Conservation (phyloP, 2,113 vertebrate species). For the Lagenorhynchus albirostris region DNA sequence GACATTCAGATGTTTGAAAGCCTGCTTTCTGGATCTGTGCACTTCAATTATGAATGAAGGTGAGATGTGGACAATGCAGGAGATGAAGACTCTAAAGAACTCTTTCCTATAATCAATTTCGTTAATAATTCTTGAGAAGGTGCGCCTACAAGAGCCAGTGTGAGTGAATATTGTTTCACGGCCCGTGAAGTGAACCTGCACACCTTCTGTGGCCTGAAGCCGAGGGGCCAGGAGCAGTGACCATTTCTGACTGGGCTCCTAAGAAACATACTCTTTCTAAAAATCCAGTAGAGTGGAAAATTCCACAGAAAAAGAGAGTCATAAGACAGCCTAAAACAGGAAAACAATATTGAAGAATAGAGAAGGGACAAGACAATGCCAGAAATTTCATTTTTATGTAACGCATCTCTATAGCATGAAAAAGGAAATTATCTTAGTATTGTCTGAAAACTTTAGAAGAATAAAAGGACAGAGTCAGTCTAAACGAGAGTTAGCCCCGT, state of each 20-base stretch:
- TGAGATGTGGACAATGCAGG: not conserved
- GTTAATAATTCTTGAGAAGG: not conserved
- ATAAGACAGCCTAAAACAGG: not conserved
- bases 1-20: not conserved
- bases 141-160: not conserved
- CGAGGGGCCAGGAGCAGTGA: not conserved
- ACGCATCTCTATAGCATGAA: not conserved
- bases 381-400: slow-evolving; percentile 17
- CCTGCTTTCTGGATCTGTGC: not conserved
- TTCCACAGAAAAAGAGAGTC: not conserved
- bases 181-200: not conserved
- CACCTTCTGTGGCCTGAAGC: not conserved
- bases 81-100: not conserved
- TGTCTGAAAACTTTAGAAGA: not conserved
- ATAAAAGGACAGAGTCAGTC: not conserved
- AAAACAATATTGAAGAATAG: not conserved
- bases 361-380: not conserved
- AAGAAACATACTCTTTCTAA: not conserved
- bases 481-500: not conserved
- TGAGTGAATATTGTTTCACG: not conserved
- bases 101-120: not conserved
- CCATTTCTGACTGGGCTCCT: not conserved
- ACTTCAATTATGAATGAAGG: not conserved
- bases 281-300: not conserved
- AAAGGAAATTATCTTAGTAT: not conserved